Conservation (phyloP, 2,888 invertebrate genomes). For the Polydrusus pterygomalis region DNA sequence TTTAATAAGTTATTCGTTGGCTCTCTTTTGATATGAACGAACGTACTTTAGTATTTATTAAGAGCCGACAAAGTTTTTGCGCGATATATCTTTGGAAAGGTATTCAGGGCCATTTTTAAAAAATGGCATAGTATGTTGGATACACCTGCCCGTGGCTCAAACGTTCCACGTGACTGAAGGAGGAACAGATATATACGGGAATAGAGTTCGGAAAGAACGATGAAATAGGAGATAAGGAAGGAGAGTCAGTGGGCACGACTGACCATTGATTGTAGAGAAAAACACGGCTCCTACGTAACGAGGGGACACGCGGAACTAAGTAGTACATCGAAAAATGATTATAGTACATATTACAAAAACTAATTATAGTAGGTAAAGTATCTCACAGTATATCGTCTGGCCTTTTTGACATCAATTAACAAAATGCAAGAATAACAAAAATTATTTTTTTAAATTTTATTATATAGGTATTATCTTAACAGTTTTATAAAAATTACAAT, state of each 20-base stretch:
- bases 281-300: too few relatives aligned
- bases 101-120: conserved; percentile 32
- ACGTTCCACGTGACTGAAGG: conserved; percentile 53
- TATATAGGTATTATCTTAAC: too few relatives aligned
- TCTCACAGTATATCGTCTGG: too few relatives aligned
- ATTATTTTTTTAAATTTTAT: too few relatives aligned
- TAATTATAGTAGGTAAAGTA: too few relatives aligned
- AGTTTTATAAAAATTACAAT: too few relatives aligned
- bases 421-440: too few relatives aligned
- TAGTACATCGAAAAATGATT: too few relatives aligned
- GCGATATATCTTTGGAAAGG: conserved; percentile 46
- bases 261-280: neutral
- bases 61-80: conserved; percentile 47
- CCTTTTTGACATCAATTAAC: too few relatives aligned
- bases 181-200: neutral
- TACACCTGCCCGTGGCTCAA: conserved; percentile 53
- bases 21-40: conserved; percentile 46
- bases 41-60: conserved; percentile 51
- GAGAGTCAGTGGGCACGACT: neutral
- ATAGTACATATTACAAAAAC: too few relatives aligned
- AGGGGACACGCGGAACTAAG: too few relatives aligned
- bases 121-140: conserved; percentile 46
- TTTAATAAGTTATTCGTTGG: conserved; percentile 55
- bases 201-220: neutral
- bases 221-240: conserved; percentile 2